Evolutionary conservation across 2,113 vertebrate species (phyloP).

Genomic region (Misgurnus anguillicaudatus): DNA sequence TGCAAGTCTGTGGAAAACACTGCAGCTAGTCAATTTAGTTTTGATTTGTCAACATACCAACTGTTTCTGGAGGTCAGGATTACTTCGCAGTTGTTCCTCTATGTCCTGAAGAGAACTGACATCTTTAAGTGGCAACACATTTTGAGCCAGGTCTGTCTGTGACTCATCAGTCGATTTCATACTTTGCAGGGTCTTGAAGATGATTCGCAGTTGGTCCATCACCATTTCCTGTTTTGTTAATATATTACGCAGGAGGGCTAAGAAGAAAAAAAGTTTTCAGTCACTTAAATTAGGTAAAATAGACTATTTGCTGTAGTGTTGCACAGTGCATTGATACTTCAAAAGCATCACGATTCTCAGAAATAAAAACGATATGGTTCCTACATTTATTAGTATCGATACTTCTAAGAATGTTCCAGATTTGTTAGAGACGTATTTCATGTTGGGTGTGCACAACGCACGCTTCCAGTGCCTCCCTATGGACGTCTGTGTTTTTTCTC

Average conservation of each 20-base stretch:
- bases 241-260: slow-evolving; percentile 25
- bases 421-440: no score
- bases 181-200: slow-evolving; percentile 9
- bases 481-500: no score
- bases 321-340: not conserved
- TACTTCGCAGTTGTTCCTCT: not conserved
- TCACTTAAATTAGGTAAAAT: no score
- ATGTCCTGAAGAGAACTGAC: not conserved
- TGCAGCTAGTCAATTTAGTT: not conserved
- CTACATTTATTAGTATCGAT: no score
- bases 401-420: no score
- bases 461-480: no score
- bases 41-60: not conserved
- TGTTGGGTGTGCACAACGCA: no score
- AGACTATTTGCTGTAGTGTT: not conserved
- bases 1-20: not conserved
- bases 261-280: not conserved
- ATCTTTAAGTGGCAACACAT: not conserved
- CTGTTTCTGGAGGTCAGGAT: slow-evolving; percentile 5
- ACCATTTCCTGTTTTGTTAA: slow-evolving; percentile 36
- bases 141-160: not conserved
- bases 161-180: slow-evolving; percentile 27
- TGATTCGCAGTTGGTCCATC: slow-evolving; percentile 31
- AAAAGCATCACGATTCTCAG: no score
- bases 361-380: no score